phyloP scores from a whole-genome alignment of 2,888 invertebrate genomes.

The Salticus scenicus region DNA sequence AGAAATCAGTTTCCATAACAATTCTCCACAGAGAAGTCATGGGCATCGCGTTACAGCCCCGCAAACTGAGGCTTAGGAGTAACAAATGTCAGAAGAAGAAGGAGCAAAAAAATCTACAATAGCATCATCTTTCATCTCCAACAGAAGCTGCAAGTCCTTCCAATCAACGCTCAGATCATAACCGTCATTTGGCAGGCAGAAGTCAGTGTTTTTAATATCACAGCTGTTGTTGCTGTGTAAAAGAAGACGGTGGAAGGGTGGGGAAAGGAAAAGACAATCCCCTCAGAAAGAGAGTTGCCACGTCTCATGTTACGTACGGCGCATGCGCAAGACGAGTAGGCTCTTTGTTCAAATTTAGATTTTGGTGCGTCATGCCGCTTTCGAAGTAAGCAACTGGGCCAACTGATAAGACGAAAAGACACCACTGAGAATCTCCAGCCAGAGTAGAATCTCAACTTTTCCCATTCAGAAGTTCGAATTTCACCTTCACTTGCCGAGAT shows the following conservation, averaged over 20 bases:
- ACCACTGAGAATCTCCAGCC: constrained; percentile 39
- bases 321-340: constrained; percentile 53
- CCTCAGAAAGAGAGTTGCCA: constrained; percentile 15
- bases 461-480: neutral
- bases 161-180: constrained; percentile 48
- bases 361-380: constrained; percentile 47
- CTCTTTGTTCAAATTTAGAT: constrained; percentile 68
- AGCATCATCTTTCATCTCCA: constrained; percentile 20
- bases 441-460: neutral
- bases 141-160: constrained; percentile 30
- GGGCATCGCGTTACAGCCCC: neutral
- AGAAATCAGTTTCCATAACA: neutral
- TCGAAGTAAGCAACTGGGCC: constrained; percentile 50
- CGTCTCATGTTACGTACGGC: constrained; percentile 54
- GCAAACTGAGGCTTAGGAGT: neutral
- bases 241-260: constrained; percentile 26
- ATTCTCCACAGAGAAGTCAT: neutral
- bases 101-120: neutral
- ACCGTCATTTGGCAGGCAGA: constrained; percentile 59
- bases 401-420: constrained; percentile 28
- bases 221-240: constrained; percentile 52
- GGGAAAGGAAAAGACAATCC: constrained; percentile 10
- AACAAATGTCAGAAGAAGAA: neutral
- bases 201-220: constrained; percentile 45
- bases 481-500: neutral